Evolutionary conservation across 2,797 vertebrate genomes (phyloP).

Genomic region (Lithobates sylvaticus): DNA sequence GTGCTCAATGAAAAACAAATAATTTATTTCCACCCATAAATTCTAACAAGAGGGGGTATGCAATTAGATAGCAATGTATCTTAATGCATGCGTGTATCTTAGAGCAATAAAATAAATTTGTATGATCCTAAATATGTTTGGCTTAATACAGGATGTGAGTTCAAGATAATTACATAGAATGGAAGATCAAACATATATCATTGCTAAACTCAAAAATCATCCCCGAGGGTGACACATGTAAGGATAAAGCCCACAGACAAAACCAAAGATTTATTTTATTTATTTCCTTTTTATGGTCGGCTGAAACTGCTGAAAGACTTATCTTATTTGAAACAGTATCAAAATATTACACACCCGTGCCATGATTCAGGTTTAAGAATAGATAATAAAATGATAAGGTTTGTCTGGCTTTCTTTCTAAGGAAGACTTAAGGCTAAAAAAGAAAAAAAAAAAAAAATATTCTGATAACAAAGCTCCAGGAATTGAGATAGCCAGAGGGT

Average conservation of each 20-base stretch:
- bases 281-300: constrained; percentile 26
- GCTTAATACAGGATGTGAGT: background rate
- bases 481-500: constrained; percentile 68
- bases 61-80: background rate
- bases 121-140: background rate
- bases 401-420: constrained; percentile 64
- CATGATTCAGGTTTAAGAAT: constrained; percentile 33
- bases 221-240: constrained; percentile 31
- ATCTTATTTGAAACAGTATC: constrained; percentile 44
- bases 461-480: constrained; percentile 69
- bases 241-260: constrained; percentile 27
- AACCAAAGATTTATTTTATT: constrained; percentile 13
- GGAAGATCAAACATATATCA: constrained; percentile 17
- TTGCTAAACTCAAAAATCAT: constrained; percentile 7
- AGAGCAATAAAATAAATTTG: background rate
- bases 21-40: background rate
- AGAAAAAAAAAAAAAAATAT: constrained; percentile 69
- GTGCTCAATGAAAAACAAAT: background rate
- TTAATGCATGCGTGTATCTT: background rate
- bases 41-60: background rate
- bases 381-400: constrained; percentile 48
- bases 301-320: constrained; percentile 33
- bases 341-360: constrained; percentile 33
- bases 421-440: constrained; percentile 50
- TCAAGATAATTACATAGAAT: background rate